These are phyloP conservation scores for Hermaeophaga mercurialis DNA, from an alignment of 2,888 invertebrate species.

Conservation along the genomic window DNA sequence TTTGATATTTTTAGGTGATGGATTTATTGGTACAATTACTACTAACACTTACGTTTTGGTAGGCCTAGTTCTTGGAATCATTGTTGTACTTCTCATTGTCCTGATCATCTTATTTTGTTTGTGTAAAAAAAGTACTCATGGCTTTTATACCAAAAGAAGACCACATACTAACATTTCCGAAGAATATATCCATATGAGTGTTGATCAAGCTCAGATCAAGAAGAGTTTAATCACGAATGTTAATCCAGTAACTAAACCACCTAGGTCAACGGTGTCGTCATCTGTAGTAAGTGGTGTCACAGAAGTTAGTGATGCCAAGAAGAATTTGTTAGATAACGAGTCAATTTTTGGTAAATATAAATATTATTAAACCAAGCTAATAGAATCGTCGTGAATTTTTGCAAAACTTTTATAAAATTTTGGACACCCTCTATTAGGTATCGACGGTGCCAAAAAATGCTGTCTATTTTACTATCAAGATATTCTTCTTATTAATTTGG, in stretches of 20 bases:
- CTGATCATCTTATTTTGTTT: conserved; percentile 55
- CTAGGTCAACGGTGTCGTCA: conserved; percentile 76
- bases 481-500: too few relatives aligned
- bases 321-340: conserved; percentile 79
- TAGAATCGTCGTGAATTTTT: too few relatives aligned
- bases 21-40: conserved; percentile 38
- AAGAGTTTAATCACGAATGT: conserved; percentile 83
- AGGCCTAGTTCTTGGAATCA: conserved; percentile 58
- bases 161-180: conserved; percentile 49
- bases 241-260: conserved; percentile 84
- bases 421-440: too few relatives aligned
- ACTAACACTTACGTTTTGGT: conserved; percentile 59
- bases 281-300: conserved; percentile 75
- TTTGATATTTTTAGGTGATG: conserved; percentile 46
- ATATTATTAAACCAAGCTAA: neutral
- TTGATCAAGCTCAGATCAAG: conserved; percentile 81
- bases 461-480: too few relatives aligned
- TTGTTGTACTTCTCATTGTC: conserved; percentile 59
- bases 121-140: conserved; percentile 48
- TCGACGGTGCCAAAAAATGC: too few relatives aligned
- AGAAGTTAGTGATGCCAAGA: conserved; percentile 82
- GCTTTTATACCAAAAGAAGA: conserved; percentile 45
- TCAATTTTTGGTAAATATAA: conserved; percentile 65
- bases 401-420: too few relatives aligned
- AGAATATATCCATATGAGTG: conserved; percentile 70